These are phyloP conservation scores for Lasioglossum figueresi DNA, from an alignment of 2,888 invertebrate species.

Conservation along the genomic window DNA sequence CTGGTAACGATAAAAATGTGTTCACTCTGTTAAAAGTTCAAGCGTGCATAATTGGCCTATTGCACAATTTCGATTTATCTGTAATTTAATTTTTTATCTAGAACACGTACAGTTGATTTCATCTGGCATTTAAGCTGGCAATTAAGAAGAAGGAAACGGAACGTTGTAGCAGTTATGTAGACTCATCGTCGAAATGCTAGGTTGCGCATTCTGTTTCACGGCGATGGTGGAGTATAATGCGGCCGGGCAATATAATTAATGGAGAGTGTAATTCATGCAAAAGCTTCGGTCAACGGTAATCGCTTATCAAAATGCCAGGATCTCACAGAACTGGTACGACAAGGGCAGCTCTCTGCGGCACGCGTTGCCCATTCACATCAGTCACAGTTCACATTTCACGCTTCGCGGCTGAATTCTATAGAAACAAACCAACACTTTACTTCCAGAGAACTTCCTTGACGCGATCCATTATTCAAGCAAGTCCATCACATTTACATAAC, in stretches of 20 bases:
- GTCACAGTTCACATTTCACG: conserved; percentile 33
- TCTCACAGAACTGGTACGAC: conserved; percentile 44
- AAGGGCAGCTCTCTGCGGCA: conserved; percentile 24
- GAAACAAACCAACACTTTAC: neutral
- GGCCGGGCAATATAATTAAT: conserved; percentile 22
- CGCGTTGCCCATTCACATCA: conserved; percentile 31
- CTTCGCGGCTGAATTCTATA: neutral
- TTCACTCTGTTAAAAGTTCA: neutral
- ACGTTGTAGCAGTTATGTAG: neutral
- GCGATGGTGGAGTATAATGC: conserved; percentile 17
- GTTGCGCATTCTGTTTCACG: neutral
- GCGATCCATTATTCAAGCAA: conserved; percentile 8
- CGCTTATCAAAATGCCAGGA: conserved; percentile 52
- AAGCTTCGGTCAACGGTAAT: conserved; percentile 46
- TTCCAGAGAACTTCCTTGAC: conserved; percentile 12
- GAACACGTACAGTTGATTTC: neutral
- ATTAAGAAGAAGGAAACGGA: neutral
- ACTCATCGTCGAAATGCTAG: neutral
- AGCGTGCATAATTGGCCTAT: neutral
- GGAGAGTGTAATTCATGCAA: conserved; percentile 41
- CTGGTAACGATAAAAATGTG: neutral
- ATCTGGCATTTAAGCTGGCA: neutral
- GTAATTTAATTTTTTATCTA: neutral
- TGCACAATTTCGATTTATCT: neutral
- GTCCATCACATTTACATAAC: conserved; percentile 12